Percentiles rank a stretch among this genome's conserved stretches.
These are phyloP conservation scores for Iphiclides podalirius DNA, from an alignment of 2,888 invertebrate species.

Conservation along the genomic window DNA sequence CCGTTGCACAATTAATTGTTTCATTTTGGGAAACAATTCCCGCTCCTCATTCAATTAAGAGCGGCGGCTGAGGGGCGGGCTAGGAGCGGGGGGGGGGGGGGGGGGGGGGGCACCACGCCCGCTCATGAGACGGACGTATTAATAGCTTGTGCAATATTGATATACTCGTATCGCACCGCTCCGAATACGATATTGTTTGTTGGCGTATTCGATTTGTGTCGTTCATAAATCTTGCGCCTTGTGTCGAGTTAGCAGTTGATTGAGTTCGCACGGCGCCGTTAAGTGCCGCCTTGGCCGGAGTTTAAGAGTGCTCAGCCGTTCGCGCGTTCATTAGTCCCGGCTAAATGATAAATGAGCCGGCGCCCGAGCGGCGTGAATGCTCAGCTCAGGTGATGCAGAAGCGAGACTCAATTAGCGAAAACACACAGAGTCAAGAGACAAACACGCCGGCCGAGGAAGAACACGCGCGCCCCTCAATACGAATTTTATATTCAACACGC, in stretches of 20 bases:
- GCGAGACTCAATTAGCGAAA: conserved; percentile 76
- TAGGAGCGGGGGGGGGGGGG: conserved; percentile 40
- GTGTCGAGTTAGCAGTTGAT: conserved; percentile 74
- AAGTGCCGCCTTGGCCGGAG: conserved; percentile 30
- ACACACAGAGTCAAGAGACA: conserved; percentile 77
- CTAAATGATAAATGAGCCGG: conserved; percentile 53
- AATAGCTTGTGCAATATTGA: conserved; percentile 81
- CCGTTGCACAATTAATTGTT: conserved; percentile 81
- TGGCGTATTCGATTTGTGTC: conserved; percentile 79
- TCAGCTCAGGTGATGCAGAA: conserved; percentile 54
- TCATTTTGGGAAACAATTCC: conserved; percentile 81
- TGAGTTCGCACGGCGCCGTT: conserved; percentile 62
- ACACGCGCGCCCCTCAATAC: conserved; percentile 70
- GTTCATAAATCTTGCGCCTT: conserved; percentile 80
- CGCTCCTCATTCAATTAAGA: conserved; percentile 81
- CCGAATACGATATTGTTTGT: conserved; percentile 79
- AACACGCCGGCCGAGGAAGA: conserved; percentile 57
- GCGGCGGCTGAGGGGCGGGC: conserved; percentile 69
- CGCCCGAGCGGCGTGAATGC: conserved; percentile 36
- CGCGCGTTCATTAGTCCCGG: conserved; percentile 55
- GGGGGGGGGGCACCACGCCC: conserved; percentile 46
- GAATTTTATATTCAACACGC: conserved; percentile 78
- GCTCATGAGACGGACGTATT: conserved; percentile 80
- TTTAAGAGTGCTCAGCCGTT: conserved; percentile 27
- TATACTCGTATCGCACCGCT: conserved; percentile 76